A percentile compares a stretch with the other conserved stretches of the same genome.
phyloP scores from a whole-genome alignment of 2,797 vertebrate species.

The Apogon talboti region DNA sequence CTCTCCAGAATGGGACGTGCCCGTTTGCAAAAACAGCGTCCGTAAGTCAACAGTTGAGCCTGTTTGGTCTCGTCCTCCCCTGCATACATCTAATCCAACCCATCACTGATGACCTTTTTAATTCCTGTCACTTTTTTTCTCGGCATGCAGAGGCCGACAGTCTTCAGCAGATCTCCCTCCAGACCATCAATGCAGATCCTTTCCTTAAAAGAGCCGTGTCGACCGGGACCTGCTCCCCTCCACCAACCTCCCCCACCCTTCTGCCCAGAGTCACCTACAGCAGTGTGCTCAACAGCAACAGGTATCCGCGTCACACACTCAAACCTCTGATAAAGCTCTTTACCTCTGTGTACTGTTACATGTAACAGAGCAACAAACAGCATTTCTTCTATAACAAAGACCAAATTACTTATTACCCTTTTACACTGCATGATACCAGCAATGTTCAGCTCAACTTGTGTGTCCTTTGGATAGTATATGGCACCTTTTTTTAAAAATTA shows the following conservation, averaged over 20 bases:
- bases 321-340: too few species aligned
- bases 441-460: too few species aligned
- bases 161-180: constrained; percentile 95
- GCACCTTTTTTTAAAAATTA: too few species aligned
- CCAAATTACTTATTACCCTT: too few species aligned
- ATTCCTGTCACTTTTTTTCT: not conserved
- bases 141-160: constrained; percentile 88
- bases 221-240: constrained; percentile 88
- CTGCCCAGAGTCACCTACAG: constrained; percentile 89
- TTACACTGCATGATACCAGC: too few species aligned
- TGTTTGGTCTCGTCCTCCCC: not conserved
- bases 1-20: constrained; percentile 95
- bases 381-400: too few species aligned
- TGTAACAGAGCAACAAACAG: too few species aligned
- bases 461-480: too few species aligned
- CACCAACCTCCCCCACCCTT: constrained; percentile 84
- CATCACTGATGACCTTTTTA: not conserved
- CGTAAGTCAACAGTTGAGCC: constrained; percentile 81
- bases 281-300: constrained; percentile 90
- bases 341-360: too few species aligned
- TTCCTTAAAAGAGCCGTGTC: constrained; percentile 92
- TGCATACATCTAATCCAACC: fast-evolving
- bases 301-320: constrained; percentile 49
- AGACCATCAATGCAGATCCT: constrained; percentile 94
- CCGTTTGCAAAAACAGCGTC: constrained; percentile 87